Base-by-base conservation (phyloP, 2,797 vertebrate genomes). In the Vireo griseus region DNA sequence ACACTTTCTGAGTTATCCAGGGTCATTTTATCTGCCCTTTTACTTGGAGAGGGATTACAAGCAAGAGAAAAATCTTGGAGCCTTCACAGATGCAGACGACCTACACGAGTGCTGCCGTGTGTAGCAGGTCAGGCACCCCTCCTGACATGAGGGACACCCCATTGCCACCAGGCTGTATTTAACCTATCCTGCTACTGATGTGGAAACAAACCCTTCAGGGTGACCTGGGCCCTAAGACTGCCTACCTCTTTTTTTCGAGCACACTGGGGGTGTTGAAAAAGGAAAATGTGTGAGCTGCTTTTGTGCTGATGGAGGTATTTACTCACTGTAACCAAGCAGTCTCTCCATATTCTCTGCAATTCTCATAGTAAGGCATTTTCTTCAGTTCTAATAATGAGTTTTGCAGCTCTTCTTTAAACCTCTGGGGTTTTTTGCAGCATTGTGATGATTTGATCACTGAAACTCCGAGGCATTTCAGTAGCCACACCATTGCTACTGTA, bases 21-120 rank as follows among this genome's bases (percentile, higher is more conserved):
- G 95, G 94, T 97, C 95, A 96, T 84, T 77, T 75, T 81, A 48
- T 84, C n/a, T 97, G 92, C 91, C 94, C 94, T 96, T 96, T 94
- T 88, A 31, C 89, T 88, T 94, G 91, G 79, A 95, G 89, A 94
- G 47, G 82, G 62, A 81, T 91, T 94, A 93, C 87, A 96, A 44
- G 69, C 94, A 84, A 95, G 76, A 88, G 87, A 90, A 94, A 94
- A 90, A 51, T 88, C 94, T 92, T 94, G 94, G 82, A 94, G 87
- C 55, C 68, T 88, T 96, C 89, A 96, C 61, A 95, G 94, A 88
- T 96, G 81, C 72, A 40, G 91, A 65, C 3, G 9, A 93, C 92
- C 88, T 95, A 74, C 52, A 17, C 1, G 16, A 93, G 42, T 55
- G 59, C 78, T 89, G 72, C 74, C 0, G 1, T 80, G 74, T 85